These are phyloP conservation scores for Chiroxiphia lanceolata DNA, from an alignment of 2,797 vertebrate species.

Conservation along the genomic window DNA sequence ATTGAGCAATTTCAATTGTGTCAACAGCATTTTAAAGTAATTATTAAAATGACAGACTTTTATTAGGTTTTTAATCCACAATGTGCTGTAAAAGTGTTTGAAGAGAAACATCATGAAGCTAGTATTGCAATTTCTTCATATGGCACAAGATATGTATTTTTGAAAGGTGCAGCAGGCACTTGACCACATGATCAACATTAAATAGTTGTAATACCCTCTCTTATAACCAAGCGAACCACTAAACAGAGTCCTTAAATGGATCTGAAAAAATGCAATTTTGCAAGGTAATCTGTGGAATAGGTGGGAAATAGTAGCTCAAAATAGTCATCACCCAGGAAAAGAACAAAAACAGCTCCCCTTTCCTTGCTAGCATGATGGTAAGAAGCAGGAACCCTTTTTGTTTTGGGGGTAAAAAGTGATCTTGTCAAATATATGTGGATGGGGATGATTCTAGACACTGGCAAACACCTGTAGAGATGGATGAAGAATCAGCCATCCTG, in stretches of 20 bases:
- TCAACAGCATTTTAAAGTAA: background rate
- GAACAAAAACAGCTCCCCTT: background rate
- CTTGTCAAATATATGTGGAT: background rate
- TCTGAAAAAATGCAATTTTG: background rate
- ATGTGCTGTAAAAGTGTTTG: background rate
- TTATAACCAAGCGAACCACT: background rate
- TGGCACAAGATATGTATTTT: background rate
- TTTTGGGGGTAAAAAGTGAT: background rate
- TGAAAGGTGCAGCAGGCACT: background rate
- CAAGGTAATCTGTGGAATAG: background rate
- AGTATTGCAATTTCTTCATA: background rate
- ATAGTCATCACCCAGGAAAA: background rate
- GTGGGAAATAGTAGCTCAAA: background rate
- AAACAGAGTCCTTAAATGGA: background rate
- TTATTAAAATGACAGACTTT: background rate
- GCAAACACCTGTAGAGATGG: background rate
- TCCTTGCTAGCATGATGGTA: background rate
- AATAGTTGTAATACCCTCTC: background rate
- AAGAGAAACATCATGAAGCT: background rate
- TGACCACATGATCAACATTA: background rate
- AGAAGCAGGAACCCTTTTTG: background rate
- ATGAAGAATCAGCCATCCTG: background rate
- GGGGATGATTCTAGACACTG: background rate
- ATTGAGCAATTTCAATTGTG: background rate
- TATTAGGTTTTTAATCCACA: background rate